phyloP scores from a whole-genome alignment of 2,113 vertebrate genomes.

The Electrona antarctica region DNA sequence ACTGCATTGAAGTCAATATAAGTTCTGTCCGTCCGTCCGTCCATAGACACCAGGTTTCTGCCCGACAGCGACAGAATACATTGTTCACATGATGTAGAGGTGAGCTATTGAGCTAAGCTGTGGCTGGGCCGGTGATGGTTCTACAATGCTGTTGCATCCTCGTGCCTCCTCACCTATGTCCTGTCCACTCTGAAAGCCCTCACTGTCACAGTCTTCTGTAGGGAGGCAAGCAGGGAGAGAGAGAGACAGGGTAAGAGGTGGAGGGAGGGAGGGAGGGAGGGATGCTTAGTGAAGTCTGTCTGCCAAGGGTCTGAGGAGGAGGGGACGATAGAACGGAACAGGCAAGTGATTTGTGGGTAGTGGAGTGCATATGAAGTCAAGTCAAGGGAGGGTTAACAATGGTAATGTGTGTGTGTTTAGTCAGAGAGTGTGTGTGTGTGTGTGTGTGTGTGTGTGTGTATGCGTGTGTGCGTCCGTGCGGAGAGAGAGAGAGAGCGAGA shows the following conservation, averaged over 20 bases:
- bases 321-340: slow-evolving; percentile 14
- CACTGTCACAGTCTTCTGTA: slow-evolving; percentile 90
- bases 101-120: slow-evolving; percentile 27
- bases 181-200: slow-evolving; percentile 85
- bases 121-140: slow-evolving; percentile 6
- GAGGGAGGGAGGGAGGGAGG: slow-evolving; percentile 8
- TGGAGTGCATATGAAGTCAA: slow-evolving; percentile 3
- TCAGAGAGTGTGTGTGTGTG: neutral
- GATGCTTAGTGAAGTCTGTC: neutral
- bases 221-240: slow-evolving; percentile 60
- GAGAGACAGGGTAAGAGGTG: slow-evolving; percentile 39
- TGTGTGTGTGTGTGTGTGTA: neutral
- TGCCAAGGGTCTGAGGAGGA: neutral
- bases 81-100: slow-evolving; percentile 29
- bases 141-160: slow-evolving; percentile 16
- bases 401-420: neutral
- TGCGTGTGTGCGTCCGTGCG: too few species aligned
- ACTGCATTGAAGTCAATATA: too few species aligned
- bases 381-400: neutral
- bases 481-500: too few species aligned
- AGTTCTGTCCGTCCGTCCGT: too few species aligned
- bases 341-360: neutral
- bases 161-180: slow-evolving; percentile 85
- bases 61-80: too few species aligned
- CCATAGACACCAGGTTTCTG: too few species aligned